phyloP scores from a whole-genome alignment of 2,113 vertebrate genomes.

The Protobothrops flavoviridis region DNA sequence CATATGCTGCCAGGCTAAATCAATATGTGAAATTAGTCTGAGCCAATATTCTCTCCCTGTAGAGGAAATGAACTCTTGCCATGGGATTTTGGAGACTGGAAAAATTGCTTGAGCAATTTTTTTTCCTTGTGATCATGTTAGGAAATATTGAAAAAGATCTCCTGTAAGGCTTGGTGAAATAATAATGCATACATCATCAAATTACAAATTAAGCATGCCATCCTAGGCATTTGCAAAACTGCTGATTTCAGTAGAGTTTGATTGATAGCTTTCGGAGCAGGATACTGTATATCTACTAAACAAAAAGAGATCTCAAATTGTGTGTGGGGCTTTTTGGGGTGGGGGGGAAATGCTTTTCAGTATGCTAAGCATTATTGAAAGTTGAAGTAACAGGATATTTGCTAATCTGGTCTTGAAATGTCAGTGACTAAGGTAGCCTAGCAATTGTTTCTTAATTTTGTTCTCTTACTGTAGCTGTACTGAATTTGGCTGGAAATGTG shows the following conservation, averaged over 20 bases:
- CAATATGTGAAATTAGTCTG: constrained; percentile 33
- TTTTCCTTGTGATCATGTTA: neutral
- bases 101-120: constrained; percentile 24
- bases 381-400: constrained; percentile 36
- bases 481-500: neutral
- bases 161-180: neutral
- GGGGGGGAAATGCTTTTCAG: neutral
- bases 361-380: constrained; percentile 18
- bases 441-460: constrained; percentile 1
- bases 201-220: neutral
- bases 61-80: constrained; percentile 9
- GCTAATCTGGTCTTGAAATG: constrained; percentile 22
- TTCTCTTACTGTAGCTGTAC: neutral
- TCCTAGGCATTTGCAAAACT: neutral
- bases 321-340: neutral
- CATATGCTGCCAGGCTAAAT: constrained; percentile 22
- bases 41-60: constrained; percentile 20
- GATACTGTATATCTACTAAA: neutral
- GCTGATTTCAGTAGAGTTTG: neutral
- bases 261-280: neutral
- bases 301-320: neutral
- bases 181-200: neutral
- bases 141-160: constrained; percentile 1
- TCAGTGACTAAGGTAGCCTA: constrained; percentile 34
- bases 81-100: neutral